Conservation (phyloP, 1,140 invertebrate species). For the Tribolium castaneum region DNA sequence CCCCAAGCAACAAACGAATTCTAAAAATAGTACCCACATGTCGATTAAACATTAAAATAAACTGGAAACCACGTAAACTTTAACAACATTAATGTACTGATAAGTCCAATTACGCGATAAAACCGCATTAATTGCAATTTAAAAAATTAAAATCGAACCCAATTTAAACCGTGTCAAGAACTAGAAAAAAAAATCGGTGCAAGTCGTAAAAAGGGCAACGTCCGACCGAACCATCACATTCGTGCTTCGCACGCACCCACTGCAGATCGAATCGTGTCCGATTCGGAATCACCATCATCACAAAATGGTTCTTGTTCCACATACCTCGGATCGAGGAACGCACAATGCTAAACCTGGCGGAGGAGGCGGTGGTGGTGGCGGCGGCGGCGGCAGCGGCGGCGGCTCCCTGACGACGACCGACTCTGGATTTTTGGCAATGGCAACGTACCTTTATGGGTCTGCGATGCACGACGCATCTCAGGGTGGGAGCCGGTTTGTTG, state of each 20-base stretch:
- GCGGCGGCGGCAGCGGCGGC: neutral
- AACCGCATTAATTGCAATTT: too few relatives aligned
- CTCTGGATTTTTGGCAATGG: neutral
- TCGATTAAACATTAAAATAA: neutral
- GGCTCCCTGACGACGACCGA: neutral
- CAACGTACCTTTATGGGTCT: conserved; percentile 63
- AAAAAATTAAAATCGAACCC: neutral
- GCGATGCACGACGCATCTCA: conserved; percentile 62
- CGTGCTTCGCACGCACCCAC: neutral
- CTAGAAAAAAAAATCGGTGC: too few relatives aligned
- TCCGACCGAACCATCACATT: neutral
- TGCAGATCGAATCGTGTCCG: neutral
- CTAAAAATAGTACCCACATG: neutral
- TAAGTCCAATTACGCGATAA: too few relatives aligned
- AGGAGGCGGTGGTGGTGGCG: neutral
- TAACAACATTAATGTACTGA: neutral
- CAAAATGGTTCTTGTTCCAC: conserved; percentile 23
- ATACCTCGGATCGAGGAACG: neutral
- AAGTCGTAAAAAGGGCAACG: neutral
- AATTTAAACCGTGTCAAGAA: too few relatives aligned
- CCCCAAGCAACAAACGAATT: neutral
- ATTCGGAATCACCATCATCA: neutral
- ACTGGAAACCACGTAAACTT: neutral
- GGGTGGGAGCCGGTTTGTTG: conserved; percentile 47
- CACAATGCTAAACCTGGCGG: neutral